Evolutionary conservation across 2,113 vertebrate genomes (phyloP).

Genomic region (Rhagologus leucostigma): DNA sequence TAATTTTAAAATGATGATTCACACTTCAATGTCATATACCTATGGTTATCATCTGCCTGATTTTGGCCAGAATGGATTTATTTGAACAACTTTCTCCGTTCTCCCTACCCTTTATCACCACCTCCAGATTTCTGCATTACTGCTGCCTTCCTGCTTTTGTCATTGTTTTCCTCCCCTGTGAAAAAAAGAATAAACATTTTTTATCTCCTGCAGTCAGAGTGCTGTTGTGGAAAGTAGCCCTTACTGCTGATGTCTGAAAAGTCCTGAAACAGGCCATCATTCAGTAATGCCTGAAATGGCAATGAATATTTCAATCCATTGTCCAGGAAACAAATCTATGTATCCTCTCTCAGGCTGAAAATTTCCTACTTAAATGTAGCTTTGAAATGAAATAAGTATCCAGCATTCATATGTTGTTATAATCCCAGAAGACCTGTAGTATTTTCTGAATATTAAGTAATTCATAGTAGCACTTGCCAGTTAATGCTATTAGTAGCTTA

Average conservation of each 20-base stretch:
- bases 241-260: conserved; percentile 9
- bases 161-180: conserved; percentile 6
- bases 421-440: background rate
- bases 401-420: background rate
- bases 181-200: conserved; percentile 28
- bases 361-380: background rate
- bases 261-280: background rate
- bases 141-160: conserved; percentile 57
- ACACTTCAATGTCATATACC: background rate
- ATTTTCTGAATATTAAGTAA: background rate
- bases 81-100: conserved; percentile 19
- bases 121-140: conserved; percentile 20
- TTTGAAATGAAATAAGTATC: background rate
- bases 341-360: background rate
- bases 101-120: background rate
- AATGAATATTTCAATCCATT: background rate
- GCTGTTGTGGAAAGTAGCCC: conserved; percentile 30
- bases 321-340: background rate
- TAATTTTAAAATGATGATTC: background rate
- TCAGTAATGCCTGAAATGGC: conserved; percentile 10
- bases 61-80: background rate
- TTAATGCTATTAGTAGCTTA: conserved; percentile 1
- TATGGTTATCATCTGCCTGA: background rate
- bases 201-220: conserved; percentile 35
- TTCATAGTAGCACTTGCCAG: background rate